phyloP scores from a whole-genome alignment of 2,888 invertebrate species.

The Psococerastis gibbosa region DNA sequence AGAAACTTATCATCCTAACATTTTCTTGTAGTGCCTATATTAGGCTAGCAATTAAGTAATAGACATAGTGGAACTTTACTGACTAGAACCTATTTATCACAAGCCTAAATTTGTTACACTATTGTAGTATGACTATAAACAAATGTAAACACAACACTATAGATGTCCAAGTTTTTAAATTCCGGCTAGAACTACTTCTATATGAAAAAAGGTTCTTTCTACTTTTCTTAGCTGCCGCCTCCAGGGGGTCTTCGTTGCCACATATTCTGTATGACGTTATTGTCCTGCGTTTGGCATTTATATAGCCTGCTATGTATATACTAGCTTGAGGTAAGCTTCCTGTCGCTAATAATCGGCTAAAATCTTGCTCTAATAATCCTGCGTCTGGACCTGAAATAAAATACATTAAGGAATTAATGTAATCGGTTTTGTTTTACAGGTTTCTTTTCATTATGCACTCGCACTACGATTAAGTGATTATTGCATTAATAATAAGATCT shows the following conservation, averaged over 20 bases:
- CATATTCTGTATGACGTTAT: conserved; percentile 57
- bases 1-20: too few relatives aligned
- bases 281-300: conserved; percentile 42
- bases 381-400: conserved; percentile 45
- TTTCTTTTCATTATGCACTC: not conserved
- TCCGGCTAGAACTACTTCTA: too few relatives aligned
- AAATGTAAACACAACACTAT: too few relatives aligned
- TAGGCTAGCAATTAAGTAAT: too few relatives aligned
- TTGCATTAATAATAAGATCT: too few relatives aligned
- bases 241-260: conserved; percentile 39
- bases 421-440: not conserved
- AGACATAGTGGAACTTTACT: too few relatives aligned
- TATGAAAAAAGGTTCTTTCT: conserved; percentile 15
- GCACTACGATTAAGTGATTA: not conserved
- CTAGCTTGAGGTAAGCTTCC: conserved; percentile 57
- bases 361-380: conserved; percentile 58
- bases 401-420: not conserved
- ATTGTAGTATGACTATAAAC: too few relatives aligned
- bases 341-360: conserved; percentile 49
- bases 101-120: too few relatives aligned
- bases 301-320: conserved; percentile 55
- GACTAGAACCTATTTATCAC: too few relatives aligned
- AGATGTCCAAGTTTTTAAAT: too few relatives aligned
- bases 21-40: too few relatives aligned
- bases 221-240: conserved; percentile 42